These are phyloP conservation scores for Coelinius sp. DNA, from an alignment of 2,888 invertebrate species.

Conservation along the genomic window DNA sequence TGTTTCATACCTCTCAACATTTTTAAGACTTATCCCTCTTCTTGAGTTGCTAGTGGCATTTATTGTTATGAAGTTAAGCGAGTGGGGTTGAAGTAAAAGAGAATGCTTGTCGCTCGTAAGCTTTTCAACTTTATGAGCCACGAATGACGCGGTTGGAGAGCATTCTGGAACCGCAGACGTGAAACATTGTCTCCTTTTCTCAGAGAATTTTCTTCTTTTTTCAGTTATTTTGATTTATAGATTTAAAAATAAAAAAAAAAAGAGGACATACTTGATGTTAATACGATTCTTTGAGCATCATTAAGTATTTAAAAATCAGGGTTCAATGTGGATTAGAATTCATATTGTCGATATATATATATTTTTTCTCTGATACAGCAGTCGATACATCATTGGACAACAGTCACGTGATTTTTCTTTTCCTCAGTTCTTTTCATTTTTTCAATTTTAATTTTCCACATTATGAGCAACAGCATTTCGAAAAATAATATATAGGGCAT, in stretches of 20 bases:
- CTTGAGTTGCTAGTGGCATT: conserved; percentile 6
- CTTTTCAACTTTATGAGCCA: conserved; percentile 68
- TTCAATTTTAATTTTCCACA: conserved; percentile 14
- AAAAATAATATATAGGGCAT: conserved; percentile 48
- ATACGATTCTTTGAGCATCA: background rate
- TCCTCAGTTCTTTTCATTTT: conserved; percentile 16
- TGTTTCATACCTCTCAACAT: conserved; percentile 4
- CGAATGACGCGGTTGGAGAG: conserved; percentile 60
- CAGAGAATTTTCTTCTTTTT: conserved; percentile 23
- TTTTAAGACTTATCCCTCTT: background rate
- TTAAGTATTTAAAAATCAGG: background rate
- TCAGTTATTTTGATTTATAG: conserved; percentile 10
- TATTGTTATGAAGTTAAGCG: conserved; percentile 18
- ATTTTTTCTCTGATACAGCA: conserved; percentile 14
- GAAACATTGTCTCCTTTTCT: conserved; percentile 42
- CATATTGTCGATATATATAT: conserved; percentile 20
- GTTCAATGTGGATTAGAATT: background rate
- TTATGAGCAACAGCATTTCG: conserved; percentile 43
- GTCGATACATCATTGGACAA: conserved; percentile 13
- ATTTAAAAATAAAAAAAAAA: background rate
- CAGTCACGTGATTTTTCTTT: conserved; percentile 19
- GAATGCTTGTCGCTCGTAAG: conserved; percentile 67
- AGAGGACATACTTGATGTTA: background rate
- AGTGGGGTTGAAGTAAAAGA: conserved; percentile 26
- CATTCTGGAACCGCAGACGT: conserved; percentile 64